These are phyloP conservation scores for Athripsodes cinereus DNA, from an alignment of 2,888 invertebrate species.

Conservation along the genomic window DNA sequence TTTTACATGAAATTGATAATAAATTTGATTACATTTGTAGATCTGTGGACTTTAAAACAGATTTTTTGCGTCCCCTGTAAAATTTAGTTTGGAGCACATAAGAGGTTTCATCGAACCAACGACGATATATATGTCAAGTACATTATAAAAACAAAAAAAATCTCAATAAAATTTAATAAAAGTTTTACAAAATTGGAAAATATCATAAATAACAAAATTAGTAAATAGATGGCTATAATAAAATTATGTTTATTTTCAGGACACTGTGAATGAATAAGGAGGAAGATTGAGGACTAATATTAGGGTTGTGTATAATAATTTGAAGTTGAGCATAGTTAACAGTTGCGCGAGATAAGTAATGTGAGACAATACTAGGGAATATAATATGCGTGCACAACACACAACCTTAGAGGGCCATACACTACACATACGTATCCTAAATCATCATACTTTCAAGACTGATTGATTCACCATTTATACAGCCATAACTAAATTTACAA, in stretches of 20 bases:
- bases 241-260: constrained; percentile 8
- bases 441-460: constrained; percentile 11
- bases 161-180: too few species aligned
- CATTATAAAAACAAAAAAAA: too few species aligned
- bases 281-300: not conserved
- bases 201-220: too few species aligned
- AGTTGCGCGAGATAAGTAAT: not conserved
- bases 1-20: too few species aligned
- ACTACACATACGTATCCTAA: not conserved
- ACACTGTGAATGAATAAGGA: constrained; percentile 18
- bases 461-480: constrained; percentile 15
- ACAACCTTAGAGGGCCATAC: not conserved
- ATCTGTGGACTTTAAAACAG: too few species aligned
- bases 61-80: too few species aligned
- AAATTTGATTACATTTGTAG: too few species aligned
- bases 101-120: too few species aligned
- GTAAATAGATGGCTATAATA: too few species aligned
- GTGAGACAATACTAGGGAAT: not conserved
- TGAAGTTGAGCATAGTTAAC: constrained; percentile 12
- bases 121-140: too few species aligned
- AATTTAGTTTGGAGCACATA: too few species aligned
- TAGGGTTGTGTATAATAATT: constrained; percentile 24
- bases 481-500: not conserved
- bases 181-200: too few species aligned
- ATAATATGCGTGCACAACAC: not conserved